A percentile compares a stretch with the other conserved stretches of the same genome.
phyloP scores from a whole-genome alignment of 1,140 invertebrate genomes.

The Formica exsecta region DNA sequence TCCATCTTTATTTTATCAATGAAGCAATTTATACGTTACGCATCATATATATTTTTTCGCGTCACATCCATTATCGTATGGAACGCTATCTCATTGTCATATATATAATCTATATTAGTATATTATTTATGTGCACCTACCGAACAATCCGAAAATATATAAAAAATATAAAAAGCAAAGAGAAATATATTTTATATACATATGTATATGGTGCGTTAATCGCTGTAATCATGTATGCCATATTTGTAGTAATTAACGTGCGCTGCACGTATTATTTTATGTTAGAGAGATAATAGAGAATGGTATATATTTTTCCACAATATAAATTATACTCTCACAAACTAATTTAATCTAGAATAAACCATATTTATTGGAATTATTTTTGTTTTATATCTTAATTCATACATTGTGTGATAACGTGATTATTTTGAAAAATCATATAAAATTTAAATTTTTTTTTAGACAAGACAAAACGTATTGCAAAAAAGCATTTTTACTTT shows the following conservation, averaged over 20 bases:
- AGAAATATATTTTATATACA: constrained; percentile 12
- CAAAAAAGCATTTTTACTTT: background rate
- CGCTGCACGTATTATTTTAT: constrained; percentile 17
- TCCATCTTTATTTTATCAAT: background rate
- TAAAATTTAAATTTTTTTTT: background rate
- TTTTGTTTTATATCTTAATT: background rate
- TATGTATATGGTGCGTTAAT: background rate
- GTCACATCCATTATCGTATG: constrained; percentile 15
- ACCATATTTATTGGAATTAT: background rate
- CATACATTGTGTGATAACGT: too few relatives aligned
- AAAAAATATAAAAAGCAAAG: constrained; percentile 51
- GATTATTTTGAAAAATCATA: background rate
- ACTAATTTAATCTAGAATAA: background rate
- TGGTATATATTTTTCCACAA: background rate
- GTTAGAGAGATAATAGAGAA: constrained; percentile 29
- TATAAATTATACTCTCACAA: constrained; percentile 28
- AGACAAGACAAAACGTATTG: background rate
- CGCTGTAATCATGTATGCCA: constrained; percentile 23
- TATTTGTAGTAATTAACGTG: constrained; percentile 45
- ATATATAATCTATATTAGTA: background rate
- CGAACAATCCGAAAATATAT: constrained; percentile 32
- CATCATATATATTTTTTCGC: constrained; percentile 26
- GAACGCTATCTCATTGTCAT: constrained; percentile 23
- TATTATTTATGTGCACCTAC: constrained; percentile 39
- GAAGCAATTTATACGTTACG: constrained; percentile 48